Evolutionary conservation across 2,888 invertebrate genomes (phyloP), one percentile per base, ranked within the genome.

Genomic region (Eupithecia vulgata): DNA sequence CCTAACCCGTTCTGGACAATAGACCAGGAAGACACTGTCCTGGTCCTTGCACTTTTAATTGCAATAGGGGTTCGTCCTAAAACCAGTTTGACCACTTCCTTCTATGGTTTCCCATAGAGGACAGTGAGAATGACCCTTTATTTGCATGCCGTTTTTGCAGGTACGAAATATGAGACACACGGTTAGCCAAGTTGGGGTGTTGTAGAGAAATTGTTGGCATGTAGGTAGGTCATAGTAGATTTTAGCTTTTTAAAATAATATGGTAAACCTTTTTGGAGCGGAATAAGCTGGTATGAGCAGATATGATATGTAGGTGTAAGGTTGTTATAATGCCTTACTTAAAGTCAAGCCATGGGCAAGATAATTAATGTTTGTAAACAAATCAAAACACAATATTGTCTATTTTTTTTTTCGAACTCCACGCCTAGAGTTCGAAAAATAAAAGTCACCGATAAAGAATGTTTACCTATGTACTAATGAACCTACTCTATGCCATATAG

Each of bases 1-100:
- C 87, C 87, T 84, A 82, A 90, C 93, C 73, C 82, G 90, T 93
- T 91, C 90, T 91, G 93, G 94, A 93, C 93, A 93, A 93, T 90
- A 85, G 87, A 82, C 83, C 81, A 83, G 81, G 83, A 88, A 90
- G 88, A 89, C 85, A 86, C 82, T 68, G 59, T 48, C 82, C 82
- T 81, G 88, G 89, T 88, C 90, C 87, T 86, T 80, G 75, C 80
- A 70, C 13, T 72, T 80, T 67, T 75, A 73, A 79, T 79, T 79
- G 74, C 84, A 81, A 72, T 75, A 88, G 86, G 90, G 91, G 90
- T 86, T 84, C 88, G 90, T 88, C 82, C 85, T 82, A 68, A 88
- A 92, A 92, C 92, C 87, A 82, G 93, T 92, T 87, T 91, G 90
- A 92, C 93, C 91, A 89, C 90, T 52, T 75, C 75, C 89, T 90